These are phyloP conservation scores for Nephrotoma appendiculata DNA, from an alignment of 2,888 invertebrate species.

Conservation along the genomic window DNA sequence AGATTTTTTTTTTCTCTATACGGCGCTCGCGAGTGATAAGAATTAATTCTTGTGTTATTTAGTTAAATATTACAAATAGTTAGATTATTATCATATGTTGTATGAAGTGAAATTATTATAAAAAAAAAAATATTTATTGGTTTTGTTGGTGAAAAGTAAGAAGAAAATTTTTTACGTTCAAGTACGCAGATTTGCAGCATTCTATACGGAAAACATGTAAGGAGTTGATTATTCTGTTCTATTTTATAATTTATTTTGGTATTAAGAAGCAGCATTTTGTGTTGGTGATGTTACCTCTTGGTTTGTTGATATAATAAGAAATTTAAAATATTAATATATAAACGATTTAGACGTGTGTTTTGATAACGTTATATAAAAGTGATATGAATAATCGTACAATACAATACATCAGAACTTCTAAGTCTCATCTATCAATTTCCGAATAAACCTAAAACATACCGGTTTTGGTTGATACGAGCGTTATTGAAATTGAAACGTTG, in stretches of 20 bases:
- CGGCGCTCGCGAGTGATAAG: neutral
- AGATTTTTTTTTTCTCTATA: neutral
- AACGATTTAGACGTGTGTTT: neutral
- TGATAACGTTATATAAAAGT: neutral
- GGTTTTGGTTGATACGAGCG: too few relatives aligned
- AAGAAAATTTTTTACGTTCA: neutral
- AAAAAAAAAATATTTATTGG: neutral
- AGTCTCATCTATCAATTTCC: too few relatives aligned
- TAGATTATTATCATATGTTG: neutral
- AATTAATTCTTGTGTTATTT: neutral
- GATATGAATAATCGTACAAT: neutral
- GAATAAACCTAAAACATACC: too few relatives aligned
- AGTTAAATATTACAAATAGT: neutral
- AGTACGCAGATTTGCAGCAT: neutral
- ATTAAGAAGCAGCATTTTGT: neutral
- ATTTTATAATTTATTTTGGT: neutral
- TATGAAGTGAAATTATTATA: neutral
- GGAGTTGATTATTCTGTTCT: neutral
- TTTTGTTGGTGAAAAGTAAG: neutral
- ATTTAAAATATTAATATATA: neutral
- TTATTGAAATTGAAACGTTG: too few relatives aligned
- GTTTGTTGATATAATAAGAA: neutral
- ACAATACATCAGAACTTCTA: too few relatives aligned
- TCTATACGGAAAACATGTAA: neutral
- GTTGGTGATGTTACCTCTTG: neutral